Evolutionary conservation across 1,140 invertebrate species (phyloP).

Genomic region (Callitettix versicolor): DNA sequence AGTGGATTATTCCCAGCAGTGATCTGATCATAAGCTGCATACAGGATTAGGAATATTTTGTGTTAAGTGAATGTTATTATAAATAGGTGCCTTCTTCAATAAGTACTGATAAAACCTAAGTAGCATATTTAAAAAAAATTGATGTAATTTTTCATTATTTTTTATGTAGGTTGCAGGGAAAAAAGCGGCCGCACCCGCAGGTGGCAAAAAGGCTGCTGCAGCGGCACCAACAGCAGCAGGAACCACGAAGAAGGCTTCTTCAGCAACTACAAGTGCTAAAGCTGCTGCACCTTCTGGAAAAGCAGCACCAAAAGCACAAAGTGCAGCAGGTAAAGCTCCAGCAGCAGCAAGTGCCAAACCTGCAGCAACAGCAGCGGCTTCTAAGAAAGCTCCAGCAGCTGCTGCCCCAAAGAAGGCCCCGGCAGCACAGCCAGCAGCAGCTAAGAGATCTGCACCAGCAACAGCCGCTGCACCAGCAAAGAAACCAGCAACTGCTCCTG

Average conservation of each 20-base stretch:
- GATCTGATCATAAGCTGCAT: no score
- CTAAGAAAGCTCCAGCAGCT: conserved; percentile 5
- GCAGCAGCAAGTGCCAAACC: conserved; percentile 6
- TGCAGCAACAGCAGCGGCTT: conserved; percentile 10
- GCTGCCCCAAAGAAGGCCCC: conserved; percentile 17
- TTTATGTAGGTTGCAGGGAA: conserved; percentile 10
- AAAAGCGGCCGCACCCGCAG: conserved; percentile 12
- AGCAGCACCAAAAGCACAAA: conserved; percentile 2
- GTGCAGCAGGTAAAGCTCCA: not conserved
- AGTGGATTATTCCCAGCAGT: no score
- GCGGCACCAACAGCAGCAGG: not conserved
- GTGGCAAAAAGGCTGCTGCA: not conserved
- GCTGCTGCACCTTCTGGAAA: conserved; percentile 11
- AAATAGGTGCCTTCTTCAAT: no score
- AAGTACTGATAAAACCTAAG: no score
- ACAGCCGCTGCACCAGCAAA: conserved; percentile 15
- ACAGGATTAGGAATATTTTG: no score
- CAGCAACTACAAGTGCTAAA: conserved; percentile 12
- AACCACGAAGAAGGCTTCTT: not conserved
- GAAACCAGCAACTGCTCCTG: conserved; percentile 3
- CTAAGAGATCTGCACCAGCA: conserved; percentile 18
- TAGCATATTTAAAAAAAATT: no score
- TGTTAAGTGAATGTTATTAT: no score
- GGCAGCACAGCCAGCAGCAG: conserved; percentile 14
- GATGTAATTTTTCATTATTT: no score